phyloP scores from a whole-genome alignment of 2,888 invertebrate species.

The Cerceris ruficornis region DNA sequence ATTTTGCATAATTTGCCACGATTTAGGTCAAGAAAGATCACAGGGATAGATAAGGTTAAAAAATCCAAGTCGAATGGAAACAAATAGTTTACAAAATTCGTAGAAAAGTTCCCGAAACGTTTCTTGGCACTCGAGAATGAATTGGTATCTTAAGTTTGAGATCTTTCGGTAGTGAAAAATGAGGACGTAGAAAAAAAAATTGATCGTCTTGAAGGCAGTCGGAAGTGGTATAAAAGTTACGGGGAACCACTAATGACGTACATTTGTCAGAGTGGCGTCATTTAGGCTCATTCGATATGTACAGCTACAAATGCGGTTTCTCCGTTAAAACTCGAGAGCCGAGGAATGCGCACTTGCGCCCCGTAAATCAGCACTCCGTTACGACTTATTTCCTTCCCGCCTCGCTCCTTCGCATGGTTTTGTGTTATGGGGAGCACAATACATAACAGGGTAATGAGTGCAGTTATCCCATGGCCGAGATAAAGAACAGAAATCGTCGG shows the following conservation, averaged over 20 bases:
- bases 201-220: neutral
- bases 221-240: constrained; percentile 15
- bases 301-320: constrained; percentile 30
- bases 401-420: constrained; percentile 30
- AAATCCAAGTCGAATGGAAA: too few relatives aligned
- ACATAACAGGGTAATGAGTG: constrained; percentile 58
- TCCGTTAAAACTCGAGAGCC: constrained; percentile 48
- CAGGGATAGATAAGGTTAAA: too few relatives aligned
- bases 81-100: too few relatives aligned
- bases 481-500: constrained; percentile 37
- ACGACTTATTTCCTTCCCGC: constrained; percentile 52
- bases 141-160: too few relatives aligned
- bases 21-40: too few relatives aligned
- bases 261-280: constrained; percentile 46
- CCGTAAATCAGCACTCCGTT: constrained; percentile 56
- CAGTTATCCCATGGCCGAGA: constrained; percentile 31
- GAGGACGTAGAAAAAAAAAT: neutral
- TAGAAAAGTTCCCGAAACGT: too few relatives aligned
- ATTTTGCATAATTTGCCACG: too few relatives aligned
- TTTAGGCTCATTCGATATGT: constrained; percentile 40
- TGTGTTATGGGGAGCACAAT: constrained; percentile 49
- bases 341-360: constrained; percentile 47
- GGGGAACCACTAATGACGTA: constrained; percentile 33
- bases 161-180: neutral
- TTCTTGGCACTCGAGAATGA: too few relatives aligned